These are phyloP conservation scores for Salpingus planirostris DNA, from an alignment of 2,888 invertebrate genomes.

Conservation along the genomic window DNA sequence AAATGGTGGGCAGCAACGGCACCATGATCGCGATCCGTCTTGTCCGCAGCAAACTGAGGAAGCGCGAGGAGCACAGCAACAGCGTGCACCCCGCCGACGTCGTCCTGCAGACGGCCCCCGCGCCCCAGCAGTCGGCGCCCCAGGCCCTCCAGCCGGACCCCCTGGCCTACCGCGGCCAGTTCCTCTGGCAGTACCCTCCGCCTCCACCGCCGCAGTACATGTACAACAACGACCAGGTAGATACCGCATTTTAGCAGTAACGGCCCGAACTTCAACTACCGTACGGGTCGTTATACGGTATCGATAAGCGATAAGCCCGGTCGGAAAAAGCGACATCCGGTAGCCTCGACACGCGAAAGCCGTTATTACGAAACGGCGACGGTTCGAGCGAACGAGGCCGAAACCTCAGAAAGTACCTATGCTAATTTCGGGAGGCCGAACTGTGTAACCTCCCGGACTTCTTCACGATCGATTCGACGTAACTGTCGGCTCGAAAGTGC, in stretches of 20 bases:
- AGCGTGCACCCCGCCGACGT: conserved; percentile 61
- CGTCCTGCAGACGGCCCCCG: conserved; percentile 41
- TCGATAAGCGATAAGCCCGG: too few species aligned
- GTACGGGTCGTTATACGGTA: too few species aligned
- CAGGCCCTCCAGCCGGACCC: conserved; percentile 44
- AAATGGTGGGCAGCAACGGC: conserved; percentile 79
- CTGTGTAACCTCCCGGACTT: too few species aligned
- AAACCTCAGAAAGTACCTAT: conserved; percentile 14
- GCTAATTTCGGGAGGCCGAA: too few species aligned
- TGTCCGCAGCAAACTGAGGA: conserved; percentile 84
- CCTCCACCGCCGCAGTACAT: conserved; percentile 60
- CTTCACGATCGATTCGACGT: too few species aligned
- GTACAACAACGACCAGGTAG: conserved; percentile 74
- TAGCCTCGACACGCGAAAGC: conserved; percentile 9
- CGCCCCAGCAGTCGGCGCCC: conserved; percentile 26
- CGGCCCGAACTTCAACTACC: too few species aligned
- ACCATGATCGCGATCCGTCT: conserved; percentile 82
- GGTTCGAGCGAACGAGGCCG: conserved; percentile 12
- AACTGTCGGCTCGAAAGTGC: too few species aligned
- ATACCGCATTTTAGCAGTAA: too few species aligned
- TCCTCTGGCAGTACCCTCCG: conserved; percentile 78
- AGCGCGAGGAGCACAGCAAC: conserved; percentile 71
- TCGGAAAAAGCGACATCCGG: conserved; percentile 4
- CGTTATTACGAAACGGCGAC: too few species aligned
- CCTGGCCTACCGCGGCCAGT: conserved; percentile 57